Conservation (phyloP, 2,113 vertebrate species). For the Dicentrarchus labrax region DNA sequence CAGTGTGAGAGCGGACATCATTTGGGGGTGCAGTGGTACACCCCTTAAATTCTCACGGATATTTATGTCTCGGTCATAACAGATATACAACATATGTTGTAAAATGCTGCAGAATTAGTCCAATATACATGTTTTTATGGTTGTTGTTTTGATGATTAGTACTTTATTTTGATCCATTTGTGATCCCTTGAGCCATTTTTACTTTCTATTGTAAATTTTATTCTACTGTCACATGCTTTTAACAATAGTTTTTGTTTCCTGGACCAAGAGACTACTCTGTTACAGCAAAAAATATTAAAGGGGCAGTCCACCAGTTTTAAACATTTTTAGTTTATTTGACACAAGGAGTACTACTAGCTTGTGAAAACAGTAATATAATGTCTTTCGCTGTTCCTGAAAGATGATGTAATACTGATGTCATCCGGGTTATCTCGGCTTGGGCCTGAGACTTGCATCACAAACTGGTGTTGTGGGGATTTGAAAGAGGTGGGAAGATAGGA, state of each 20-base stretch:
- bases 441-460: not conserved
- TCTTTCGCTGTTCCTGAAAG: not conserved
- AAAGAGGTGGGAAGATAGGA: not conserved
- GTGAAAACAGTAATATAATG: not conserved
- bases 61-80: slow-evolving; percentile 64
- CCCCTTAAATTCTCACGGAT: slow-evolving; percentile 78
- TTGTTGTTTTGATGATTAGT: slow-evolving; percentile 37
- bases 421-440: not conserved
- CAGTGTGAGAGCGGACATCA: slow-evolving; percentile 76
- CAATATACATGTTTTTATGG: slow-evolving; percentile 33
- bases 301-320: not conserved
- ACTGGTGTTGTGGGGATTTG: not conserved
- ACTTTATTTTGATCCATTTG: slow-evolving; percentile 46
- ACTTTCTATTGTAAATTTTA: slow-evolving; percentile 14
- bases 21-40: slow-evolving; percentile 55
- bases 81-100: slow-evolving; percentile 31
- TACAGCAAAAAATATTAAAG: slow-evolving; percentile 20
- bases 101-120: slow-evolving; percentile 54
- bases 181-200: slow-evolving; percentile 34
- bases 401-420: slow-evolving; percentile 12
- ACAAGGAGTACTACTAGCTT: not conserved
- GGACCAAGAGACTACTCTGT: not conserved
- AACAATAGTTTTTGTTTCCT: slow-evolving; percentile 16
- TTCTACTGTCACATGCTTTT: slow-evolving; percentile 17
- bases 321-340: not conserved